phyloP scores from a whole-genome alignment of 2,888 invertebrate species.

The Plusia festucae region DNA sequence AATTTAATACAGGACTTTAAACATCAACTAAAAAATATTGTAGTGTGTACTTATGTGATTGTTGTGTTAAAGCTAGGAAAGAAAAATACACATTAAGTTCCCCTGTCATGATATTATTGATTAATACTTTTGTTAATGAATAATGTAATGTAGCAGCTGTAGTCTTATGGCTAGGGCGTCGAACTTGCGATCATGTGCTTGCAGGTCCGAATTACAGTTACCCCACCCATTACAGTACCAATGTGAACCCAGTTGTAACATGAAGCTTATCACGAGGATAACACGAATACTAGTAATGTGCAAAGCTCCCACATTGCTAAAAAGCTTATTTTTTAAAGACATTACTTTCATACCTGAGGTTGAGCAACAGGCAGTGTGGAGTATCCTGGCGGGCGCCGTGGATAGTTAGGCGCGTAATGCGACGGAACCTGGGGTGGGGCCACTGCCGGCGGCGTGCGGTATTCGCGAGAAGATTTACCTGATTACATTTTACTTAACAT shows the following conservation, averaged over 20 bases:
- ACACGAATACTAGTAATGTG: too few species aligned
- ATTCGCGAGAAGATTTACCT: slow-evolving; percentile 95
- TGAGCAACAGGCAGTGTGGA: slow-evolving; percentile 94
- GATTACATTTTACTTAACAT: slow-evolving; percentile 48
- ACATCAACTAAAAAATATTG: not conserved
- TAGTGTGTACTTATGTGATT: not conserved
- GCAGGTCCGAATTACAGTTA: too few species aligned
- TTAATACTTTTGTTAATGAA: too few species aligned
- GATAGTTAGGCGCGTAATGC: slow-evolving; percentile 98
- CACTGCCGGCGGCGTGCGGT: slow-evolving; percentile 98
- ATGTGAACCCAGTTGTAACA: too few species aligned
- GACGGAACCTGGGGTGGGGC: slow-evolving; percentile 99
- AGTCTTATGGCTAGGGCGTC: too few species aligned
- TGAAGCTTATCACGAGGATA: too few species aligned
- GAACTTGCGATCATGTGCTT: too few species aligned
- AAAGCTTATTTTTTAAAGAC: too few species aligned
- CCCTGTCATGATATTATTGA: too few species aligned
- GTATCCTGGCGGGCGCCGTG: slow-evolving; percentile 94
- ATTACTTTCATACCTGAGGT: slow-evolving; percentile 74
- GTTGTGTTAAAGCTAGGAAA: not conserved
- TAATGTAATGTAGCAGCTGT: too few species aligned
- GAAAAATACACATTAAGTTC: not conserved
- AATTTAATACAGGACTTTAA: not conserved
- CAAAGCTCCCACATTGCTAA: too few species aligned
- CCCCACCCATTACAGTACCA: too few species aligned